Evolutionary conservation across 1,140 invertebrate species (phyloP), one percentile per base, ranked within the genome.

Genomic region (Drosophila takahashii): DNA sequence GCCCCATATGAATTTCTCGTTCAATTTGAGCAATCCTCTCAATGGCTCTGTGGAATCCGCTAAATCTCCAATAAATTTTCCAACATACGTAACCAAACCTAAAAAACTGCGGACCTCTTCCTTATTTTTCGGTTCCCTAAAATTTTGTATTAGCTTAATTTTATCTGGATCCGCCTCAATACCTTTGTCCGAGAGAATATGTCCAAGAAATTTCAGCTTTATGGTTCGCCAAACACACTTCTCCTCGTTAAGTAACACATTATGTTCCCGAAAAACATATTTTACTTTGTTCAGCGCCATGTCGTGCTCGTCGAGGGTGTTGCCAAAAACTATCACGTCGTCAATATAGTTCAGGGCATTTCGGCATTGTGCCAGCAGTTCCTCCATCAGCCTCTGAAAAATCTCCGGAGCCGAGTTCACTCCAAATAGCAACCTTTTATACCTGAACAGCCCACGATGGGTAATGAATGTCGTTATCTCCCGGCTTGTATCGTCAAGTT

Each of bases 1-100:
- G n/a, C n/a, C n/a, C 26, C 10, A 67, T 81, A 34, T 10, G 36
- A 51, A n/a, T 51, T n/a, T 37, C 11, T 37, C 36, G 36, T 37
- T 37, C n/a, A n/a, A n/a, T n/a, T n/a, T n/a, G n/a, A n/a, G n/a
- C n/a, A n/a, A n/a, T n/a, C n/a, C n/a, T n/a, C n/a, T n/a, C n/a
- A n/a, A n/a, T 4, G 27, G 29, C 4, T 61, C 48, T 11, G 48
- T 42, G 1, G 15, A 27, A 32, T 34, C 34, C 26, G 41, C 39
- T 18, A 62, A 45, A 22, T 34, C 27, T 10, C 29, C 27, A 11
- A 36, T 22, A 34, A 26, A 52, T 7, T n/a, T 51, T 11, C 22
- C 36, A 1, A 32, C 22, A 27, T 22, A 47, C 4, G 50, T 54
- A 7, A 29, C 8, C n/a, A 22, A 16, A 52, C 37, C 16, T 13